Base-by-base conservation (phyloP, 2,797 vertebrate species). In the Syndactyla subalaris region DNA sequence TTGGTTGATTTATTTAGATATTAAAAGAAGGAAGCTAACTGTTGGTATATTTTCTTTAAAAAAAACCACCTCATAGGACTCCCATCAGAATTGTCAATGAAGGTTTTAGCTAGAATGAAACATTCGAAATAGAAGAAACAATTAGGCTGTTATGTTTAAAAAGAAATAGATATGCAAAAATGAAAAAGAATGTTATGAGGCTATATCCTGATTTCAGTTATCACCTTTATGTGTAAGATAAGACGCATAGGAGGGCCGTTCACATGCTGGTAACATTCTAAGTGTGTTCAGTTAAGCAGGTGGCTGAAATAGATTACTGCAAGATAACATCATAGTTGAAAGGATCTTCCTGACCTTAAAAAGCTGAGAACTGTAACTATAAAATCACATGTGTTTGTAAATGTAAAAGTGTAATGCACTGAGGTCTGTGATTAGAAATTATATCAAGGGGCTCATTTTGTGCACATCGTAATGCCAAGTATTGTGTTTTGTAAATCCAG, bases 21-120 rank as follows among this genome's bases (percentile, higher is more conserved):
- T 29, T 80, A 59, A 74, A 93, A 86, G 32, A 24, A 55, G 32
- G 45, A 77, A 74, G 43, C 14, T 51, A 36, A 65, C 18, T 74
- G 34, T 73, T 74, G 43, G 6, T 59, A 2, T 70, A 20, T 67
- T 88, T 89, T 85, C 30, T 63, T 7, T 1, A 58, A 39, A 68
- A 82, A 6, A 2, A 0, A 6, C 26, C 5, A 3, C 14, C 6
- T 38, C 5, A 5, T 48, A 54, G 20, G 36, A n/a, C 11, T 77
- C 14, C 18, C 26, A 79, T 72, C n/a, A 57, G 57, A 90, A 65
- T 78, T 73, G 8, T 67, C 39, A 46, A 5, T 66, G 16, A 73
- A 80, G 24, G 4, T 68, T 84, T 91, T 66, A 82, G 16, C 41
- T 77, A 27, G 32, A 85, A 41, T 46, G 27, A 63, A 65, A 34